Conservation (phyloP, 30 jellyfish, hydroid and myxozoan species). For the Rhopilema esculentum region DNA sequence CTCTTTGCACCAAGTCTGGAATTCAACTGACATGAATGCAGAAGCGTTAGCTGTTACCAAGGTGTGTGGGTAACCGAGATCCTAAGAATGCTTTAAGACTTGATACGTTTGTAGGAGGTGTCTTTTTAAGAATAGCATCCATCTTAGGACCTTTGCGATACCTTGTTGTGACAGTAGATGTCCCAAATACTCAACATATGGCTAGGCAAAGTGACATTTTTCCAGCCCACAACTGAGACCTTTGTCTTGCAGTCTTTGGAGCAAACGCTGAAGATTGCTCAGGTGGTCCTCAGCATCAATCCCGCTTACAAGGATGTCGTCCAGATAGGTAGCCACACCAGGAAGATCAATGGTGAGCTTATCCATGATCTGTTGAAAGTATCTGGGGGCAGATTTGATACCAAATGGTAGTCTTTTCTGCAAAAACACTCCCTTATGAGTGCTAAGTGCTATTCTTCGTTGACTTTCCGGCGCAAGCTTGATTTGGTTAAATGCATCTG, state of each 20-base stretch:
- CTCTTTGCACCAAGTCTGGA: too few relatives aligned
- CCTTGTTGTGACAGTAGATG: constrained; percentile 29
- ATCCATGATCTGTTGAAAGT: constrained; percentile 18
- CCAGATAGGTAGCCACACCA: too few relatives aligned
- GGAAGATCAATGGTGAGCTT: too few relatives aligned
- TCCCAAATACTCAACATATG: constrained; percentile 24
- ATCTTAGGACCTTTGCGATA: constrained; percentile 34
- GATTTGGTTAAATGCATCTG: too few relatives aligned
- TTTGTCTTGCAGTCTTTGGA: constrained; percentile 18
- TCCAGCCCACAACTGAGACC: constrained; percentile 24
- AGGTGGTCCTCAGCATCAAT: too few relatives aligned
- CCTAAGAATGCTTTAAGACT: background rate
- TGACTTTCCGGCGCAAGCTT: too few relatives aligned
- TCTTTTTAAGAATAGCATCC: background rate
- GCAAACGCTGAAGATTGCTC: too few relatives aligned
- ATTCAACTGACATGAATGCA: constrained; percentile 42
- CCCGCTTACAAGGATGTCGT: too few relatives aligned
- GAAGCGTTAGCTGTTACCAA: too few relatives aligned
- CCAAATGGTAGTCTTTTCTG: constrained; percentile 61
- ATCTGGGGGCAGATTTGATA: constrained; percentile 45
- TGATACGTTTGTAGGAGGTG: constrained; percentile 25
- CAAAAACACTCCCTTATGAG: constrained; percentile 51
- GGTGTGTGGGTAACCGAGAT: too few relatives aligned
- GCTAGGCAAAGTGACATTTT: constrained; percentile 23
- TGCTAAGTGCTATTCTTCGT: too few relatives aligned